Conservation (phyloP, 2,113 vertebrate genomes). For the Gobius niger region DNA sequence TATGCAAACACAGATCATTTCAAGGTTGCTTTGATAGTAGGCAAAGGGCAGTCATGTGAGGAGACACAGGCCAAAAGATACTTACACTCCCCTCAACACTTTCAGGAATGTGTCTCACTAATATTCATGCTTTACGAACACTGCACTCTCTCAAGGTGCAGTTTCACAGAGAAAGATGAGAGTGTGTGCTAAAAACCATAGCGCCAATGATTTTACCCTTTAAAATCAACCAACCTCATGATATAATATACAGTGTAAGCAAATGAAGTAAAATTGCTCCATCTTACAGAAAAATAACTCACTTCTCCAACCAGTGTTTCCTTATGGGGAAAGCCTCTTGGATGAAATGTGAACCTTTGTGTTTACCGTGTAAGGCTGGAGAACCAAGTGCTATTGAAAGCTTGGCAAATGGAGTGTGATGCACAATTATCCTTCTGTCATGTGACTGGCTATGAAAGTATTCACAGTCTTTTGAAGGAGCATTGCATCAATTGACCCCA, state of each 20-base stretch:
- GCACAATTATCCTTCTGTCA: constrained; percentile 21
- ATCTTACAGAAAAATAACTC: no score
- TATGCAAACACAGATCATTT: constrained; percentile 58
- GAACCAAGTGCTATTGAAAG: constrained; percentile 27
- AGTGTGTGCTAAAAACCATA: constrained; percentile 39
- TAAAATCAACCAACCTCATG: not conserved
- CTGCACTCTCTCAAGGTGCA: constrained; percentile 23
- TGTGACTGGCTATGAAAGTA: constrained; percentile 19
- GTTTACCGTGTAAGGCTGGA: not conserved
- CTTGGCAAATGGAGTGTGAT: constrained; percentile 14
- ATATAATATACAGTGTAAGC: not conserved
- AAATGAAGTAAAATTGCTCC: no score
- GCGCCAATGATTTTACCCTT: constrained; percentile 17
- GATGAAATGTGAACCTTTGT: constrained; percentile 1
- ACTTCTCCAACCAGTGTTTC: no score
- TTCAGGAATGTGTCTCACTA: constrained; percentile 48
- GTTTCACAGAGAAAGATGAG: constrained; percentile 51
- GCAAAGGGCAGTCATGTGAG: constrained; percentile 33
- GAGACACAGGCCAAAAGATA: constrained; percentile 23
- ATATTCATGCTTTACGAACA: constrained; percentile 62
- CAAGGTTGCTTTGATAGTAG: constrained; percentile 57
- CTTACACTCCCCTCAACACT: not conserved
- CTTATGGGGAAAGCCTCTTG: not conserved
- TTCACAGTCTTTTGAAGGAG: constrained; percentile 16
- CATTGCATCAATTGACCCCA: constrained; percentile 16